Conservation (phyloP, 1,140 invertebrate genomes). For the Diabrotica virgifera region DNA sequence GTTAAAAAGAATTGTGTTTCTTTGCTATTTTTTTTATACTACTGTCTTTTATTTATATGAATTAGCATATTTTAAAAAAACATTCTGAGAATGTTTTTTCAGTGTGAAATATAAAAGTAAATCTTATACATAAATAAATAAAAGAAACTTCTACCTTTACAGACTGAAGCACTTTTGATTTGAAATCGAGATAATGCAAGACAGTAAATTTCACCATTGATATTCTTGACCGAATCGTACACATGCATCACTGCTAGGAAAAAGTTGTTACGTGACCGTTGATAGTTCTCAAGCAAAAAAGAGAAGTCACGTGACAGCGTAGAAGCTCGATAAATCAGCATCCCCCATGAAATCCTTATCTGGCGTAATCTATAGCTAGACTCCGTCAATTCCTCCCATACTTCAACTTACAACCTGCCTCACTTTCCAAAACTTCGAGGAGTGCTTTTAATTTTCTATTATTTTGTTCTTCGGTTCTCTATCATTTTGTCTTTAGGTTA, state of each 20-base stretch:
- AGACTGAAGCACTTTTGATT: background rate
- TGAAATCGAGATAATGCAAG: background rate
- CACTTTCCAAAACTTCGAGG: background rate
- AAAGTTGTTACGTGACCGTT: slow-evolving; percentile 2
- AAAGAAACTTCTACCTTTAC: background rate
- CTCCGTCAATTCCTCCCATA: background rate
- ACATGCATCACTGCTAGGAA: background rate
- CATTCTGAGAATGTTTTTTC: no score
- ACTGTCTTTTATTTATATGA: no score
- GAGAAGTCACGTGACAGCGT: background rate
- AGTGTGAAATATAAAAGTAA: no score
- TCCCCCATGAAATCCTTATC: background rate
- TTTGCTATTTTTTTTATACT: no score
- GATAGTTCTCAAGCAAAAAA: background rate
- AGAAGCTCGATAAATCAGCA: background rate
- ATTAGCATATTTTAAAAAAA: no score
- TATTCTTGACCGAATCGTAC: background rate
- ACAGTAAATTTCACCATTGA: background rate
- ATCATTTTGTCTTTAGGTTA: background rate
- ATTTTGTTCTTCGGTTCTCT: background rate
- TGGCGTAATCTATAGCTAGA: background rate
- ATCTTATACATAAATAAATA: no score
- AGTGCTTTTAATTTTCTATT: slow-evolving; percentile 1
- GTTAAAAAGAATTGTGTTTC: no score
- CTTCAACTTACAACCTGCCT: background rate